These are phyloP conservation scores for Malacoraja senta DNA, from an alignment of 2,797 vertebrate species.

Conservation along the genomic window DNA sequence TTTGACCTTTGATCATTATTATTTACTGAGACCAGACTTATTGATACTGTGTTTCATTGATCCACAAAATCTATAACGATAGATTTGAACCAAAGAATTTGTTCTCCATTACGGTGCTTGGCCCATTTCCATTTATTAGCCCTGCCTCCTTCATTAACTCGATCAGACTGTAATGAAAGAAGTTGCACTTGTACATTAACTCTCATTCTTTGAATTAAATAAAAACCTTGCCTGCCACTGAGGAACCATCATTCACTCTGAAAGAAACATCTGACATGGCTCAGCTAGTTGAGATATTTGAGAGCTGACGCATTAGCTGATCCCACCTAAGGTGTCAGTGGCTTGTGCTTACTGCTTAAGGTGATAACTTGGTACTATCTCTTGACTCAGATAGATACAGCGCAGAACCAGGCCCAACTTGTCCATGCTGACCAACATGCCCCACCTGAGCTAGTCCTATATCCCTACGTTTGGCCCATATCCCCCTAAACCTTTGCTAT, in stretches of 20 bases:
- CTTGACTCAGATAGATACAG: background rate
- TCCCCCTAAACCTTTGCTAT: too few species aligned
- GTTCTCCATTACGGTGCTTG: background rate
- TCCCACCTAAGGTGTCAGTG: background rate
- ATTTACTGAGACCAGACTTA: background rate
- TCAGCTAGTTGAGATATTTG: background rate
- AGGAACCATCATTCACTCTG: background rate
- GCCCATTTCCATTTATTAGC: background rate
- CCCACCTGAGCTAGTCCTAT: too few species aligned
- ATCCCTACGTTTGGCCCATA: too few species aligned
- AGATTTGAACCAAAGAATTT: background rate
- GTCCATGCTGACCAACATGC: too few species aligned
- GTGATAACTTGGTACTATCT: background rate
- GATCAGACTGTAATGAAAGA: background rate
- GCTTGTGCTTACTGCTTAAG: background rate
- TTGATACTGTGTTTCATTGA: background rate
- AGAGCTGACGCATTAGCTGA: background rate
- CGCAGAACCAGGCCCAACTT: too few species aligned
- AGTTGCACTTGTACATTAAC: background rate
- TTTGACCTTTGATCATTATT: constrained; percentile 13
- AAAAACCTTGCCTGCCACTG: background rate
- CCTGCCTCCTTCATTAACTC: background rate
- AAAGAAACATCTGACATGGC: background rate
- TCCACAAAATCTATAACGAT: background rate
- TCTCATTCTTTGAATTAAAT: background rate